Evolutionary conservation across 2,888 invertebrate species (phyloP).

Genomic region (Orthonychiurus folsomi): DNA sequence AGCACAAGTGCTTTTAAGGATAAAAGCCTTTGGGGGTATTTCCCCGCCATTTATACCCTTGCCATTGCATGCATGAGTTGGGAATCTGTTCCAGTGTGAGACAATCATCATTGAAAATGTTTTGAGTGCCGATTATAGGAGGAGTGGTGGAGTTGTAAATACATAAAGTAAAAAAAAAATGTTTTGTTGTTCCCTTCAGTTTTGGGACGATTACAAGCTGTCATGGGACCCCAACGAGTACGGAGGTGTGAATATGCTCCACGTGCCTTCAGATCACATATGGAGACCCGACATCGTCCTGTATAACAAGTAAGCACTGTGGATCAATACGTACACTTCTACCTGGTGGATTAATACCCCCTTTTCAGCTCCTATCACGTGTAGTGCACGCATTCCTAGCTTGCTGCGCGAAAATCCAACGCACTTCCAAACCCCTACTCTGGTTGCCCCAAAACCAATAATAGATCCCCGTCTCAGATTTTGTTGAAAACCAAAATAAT

Average conservation of each 20-base stretch:
- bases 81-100: too few relatives aligned
- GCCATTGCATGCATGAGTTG: too few relatives aligned
- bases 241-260: conserved; percentile 73
- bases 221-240: conserved; percentile 75
- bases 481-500: neutral
- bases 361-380: neutral
- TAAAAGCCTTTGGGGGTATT: too few relatives aligned
- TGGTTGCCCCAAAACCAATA: too few relatives aligned
- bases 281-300: conserved; percentile 46
- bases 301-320: conserved; percentile 13
- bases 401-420: neutral
- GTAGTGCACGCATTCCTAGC: neutral
- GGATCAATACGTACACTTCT: neutral
- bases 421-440: neutral
- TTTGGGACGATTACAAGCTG: conserved; percentile 78
- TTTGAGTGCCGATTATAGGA: too few relatives aligned
- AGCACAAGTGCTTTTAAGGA: too few relatives aligned
- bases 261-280: conserved; percentile 76
- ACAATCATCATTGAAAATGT: too few relatives aligned
- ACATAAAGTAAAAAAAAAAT: too few relatives aligned
- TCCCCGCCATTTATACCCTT: too few relatives aligned
- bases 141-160: too few relatives aligned
- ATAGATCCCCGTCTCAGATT: neutral
- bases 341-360: neutral
- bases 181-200: conserved; percentile 48